These are phyloP conservation scores for Athalia circularis DNA, from an alignment of 2,888 invertebrate species.

Conservation along the genomic window DNA sequence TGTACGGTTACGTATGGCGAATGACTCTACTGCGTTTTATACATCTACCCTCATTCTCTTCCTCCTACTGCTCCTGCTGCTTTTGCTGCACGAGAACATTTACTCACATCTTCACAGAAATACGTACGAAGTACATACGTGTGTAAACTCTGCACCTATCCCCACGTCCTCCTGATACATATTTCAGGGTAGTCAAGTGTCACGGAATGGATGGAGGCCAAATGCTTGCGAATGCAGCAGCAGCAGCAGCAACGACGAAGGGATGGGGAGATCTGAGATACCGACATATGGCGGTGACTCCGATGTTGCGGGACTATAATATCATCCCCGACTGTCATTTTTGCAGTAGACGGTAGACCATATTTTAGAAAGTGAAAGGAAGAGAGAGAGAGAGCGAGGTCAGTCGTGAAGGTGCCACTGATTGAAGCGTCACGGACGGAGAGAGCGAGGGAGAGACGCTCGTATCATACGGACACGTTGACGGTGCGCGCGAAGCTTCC, in stretches of 20 bases:
- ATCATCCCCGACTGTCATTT: slow-evolving; percentile 8
- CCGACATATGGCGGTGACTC: not conserved
- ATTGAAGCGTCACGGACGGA: slow-evolving; percentile 31
- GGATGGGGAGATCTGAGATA: not conserved
- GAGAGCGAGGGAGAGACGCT: not conserved
- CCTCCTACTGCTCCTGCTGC: too few species aligned
- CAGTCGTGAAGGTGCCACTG: slow-evolving; percentile 2
- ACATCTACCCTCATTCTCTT: too few species aligned
- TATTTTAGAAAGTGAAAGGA: too few species aligned
- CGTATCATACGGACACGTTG: too few species aligned
- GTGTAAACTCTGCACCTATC: not conserved
- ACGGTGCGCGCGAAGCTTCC: not conserved
- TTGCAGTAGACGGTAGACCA: not conserved
- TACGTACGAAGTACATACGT: not conserved
- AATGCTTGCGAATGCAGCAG: not conserved
- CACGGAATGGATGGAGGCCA: not conserved
- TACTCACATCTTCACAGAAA: not conserved
- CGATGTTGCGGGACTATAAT: not conserved
- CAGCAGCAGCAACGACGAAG: too few species aligned
- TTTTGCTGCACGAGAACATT: too few species aligned
- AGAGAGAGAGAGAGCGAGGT: not conserved
- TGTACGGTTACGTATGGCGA: not conserved
- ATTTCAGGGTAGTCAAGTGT: slow-evolving; percentile 11
- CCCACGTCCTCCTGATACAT: not conserved
- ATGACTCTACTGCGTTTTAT: not conserved